Evolutionary conservation across 2,888 invertebrate genomes (phyloP), one percentile per base, ranked within the genome.

Genomic region (Ophion slaviceki): DNA sequence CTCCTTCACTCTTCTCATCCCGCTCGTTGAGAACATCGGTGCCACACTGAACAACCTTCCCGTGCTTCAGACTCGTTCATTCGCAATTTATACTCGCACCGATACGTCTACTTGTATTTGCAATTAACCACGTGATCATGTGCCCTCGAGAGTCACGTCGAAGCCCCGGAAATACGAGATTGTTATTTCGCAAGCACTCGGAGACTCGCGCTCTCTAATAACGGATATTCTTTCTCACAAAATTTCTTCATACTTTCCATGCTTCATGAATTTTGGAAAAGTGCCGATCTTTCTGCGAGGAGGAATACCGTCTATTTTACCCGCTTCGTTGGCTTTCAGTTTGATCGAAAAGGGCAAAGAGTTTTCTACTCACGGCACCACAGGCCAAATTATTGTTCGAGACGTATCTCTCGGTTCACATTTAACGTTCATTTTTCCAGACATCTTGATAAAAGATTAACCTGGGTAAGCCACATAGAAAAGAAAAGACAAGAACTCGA

Each of bases 1-100:
- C 62, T 5, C 32, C 70, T 40, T 32, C 57, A 59, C 77, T 20
- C n/a, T 53, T 74, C 28, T 62, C 28, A 57, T 77, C 57, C 53
- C 20, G 40, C 80, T 62, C 68, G 74, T 47, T 64, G 40, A 53
- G 53, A 76, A 66, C 64, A 68, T 74, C 59, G 66, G 64, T 45
- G 79, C 28, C 66, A 70, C 74, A 68, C 66, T 71, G 45, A 59
- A 82, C 36, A 82, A 79, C 70, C 36, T 75, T 76, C 61, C 71
- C 61, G n/a, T 71, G 57, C 79, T 79, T 75, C 79, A 82, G 71
- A 76, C 75, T 82, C 82, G 82, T 82, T 82, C 74, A 79, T 79
- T 85, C 82, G 61, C 85, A 75, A 82, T 79, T 82, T 80, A 82
- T 79, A 70, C 75, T 64, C 45, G 20, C 66, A 70, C 57, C 62